A percentile compares a stretch with the other conserved stretches of the same genome.
Conservation (phyloP, 2,888 invertebrate species). For the Zygaena filipendulae region DNA sequence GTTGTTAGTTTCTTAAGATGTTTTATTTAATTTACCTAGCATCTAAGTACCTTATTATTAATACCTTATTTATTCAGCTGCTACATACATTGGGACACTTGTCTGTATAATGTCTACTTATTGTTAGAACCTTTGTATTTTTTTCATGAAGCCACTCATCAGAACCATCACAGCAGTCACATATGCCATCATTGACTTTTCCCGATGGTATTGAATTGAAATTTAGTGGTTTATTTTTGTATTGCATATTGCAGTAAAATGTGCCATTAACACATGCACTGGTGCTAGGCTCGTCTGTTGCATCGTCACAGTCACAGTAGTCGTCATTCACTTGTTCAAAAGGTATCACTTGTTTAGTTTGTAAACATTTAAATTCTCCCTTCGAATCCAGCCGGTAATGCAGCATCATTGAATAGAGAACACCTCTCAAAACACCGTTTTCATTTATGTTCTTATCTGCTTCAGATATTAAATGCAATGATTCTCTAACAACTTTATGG, state of each 20-base stretch:
- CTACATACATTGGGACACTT: conserved; percentile 37
- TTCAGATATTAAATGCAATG: conserved; percentile 35
- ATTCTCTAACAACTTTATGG: conserved; percentile 26
- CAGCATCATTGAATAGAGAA: conserved; percentile 35
- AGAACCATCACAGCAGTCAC: conserved; percentile 94
- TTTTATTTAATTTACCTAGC: too few relatives aligned
- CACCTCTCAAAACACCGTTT: conserved; percentile 51
- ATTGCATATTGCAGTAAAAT: conserved; percentile 82
- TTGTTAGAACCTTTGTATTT: conserved; percentile 32
- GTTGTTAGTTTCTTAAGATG: too few relatives aligned
- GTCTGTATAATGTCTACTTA: conserved; percentile 39
- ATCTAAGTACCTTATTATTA: too few relatives aligned
- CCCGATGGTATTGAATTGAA: conserved; percentile 72
- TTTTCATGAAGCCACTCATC: conserved; percentile 75
- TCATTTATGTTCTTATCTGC: conserved; percentile 45
- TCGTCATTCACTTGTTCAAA: conserved; percentile 77
- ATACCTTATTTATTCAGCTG: too few relatives aligned
- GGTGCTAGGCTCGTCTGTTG: conserved; percentile 85
- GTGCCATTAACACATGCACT: conserved; percentile 86
- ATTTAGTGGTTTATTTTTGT: conserved; percentile 34
- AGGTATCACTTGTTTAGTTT: conserved; percentile 37
- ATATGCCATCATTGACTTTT: conserved; percentile 92
- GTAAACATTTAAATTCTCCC: conserved; percentile 51
- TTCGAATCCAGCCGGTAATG: conserved; percentile 44
- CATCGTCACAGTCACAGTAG: conserved; percentile 87